Percentiles rank a stretch among this genome's conserved stretches.
phyloP scores from a whole-genome alignment of 2,888 invertebrate genomes.

The Chirona hameri region DNA sequence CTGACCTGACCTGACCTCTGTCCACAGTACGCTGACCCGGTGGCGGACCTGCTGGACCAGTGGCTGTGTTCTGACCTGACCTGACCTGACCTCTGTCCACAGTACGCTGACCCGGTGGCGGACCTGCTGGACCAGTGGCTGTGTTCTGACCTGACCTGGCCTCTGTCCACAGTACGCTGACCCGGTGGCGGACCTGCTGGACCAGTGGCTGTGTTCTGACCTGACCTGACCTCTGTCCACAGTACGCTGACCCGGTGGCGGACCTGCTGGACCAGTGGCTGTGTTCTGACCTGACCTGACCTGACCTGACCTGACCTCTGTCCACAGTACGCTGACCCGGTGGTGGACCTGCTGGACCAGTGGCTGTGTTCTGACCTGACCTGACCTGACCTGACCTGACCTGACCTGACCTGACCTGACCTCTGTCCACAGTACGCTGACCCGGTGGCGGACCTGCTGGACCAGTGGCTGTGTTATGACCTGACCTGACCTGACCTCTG shows the following conservation, averaged over 20 bases:
- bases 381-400: neutral
- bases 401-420: conserved; percentile 95
- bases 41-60: conserved; percentile 95
- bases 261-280: conserved; percentile 97
- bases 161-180: conserved; percentile 77
- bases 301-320: conserved; percentile 51
- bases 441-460: conserved; percentile 96
- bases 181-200: conserved; percentile 96
- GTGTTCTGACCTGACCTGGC: conserved; percentile 55
- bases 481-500: conserved; percentile 50
- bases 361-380: conserved; percentile 47
- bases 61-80: conserved; percentile 64
- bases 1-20: conserved; percentile 45
- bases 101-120: conserved; percentile 99
- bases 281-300: no score
- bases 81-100: conserved; percentile 38
- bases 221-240: no score
- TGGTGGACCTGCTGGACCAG: conserved; percentile 92
- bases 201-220: no score
- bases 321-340: conserved; percentile 92
- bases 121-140: conserved; percentile 95
- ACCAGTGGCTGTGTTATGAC: conserved; percentile 97
- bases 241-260: no score
- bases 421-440: conserved; percentile 57
- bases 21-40: conserved; percentile 94